Conservation (phyloP, 2,888 invertebrate species). For the Blomia tropicalis region DNA sequence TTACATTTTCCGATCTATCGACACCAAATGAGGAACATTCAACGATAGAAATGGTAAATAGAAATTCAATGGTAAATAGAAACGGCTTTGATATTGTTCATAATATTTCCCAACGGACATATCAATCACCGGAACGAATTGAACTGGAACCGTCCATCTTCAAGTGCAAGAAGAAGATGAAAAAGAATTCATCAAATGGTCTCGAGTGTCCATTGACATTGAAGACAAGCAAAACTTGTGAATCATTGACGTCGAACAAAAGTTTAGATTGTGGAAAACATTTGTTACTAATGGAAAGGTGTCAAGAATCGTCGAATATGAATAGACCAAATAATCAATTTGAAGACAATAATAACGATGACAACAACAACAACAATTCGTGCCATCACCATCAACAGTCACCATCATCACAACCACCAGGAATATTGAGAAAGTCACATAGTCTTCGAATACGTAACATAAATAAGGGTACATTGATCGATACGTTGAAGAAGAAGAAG, state of each 20-base stretch:
- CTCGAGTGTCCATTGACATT: background rate
- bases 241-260: background rate
- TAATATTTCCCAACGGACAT: background rate
- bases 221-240: background rate
- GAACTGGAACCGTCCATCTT: background rate
- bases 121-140: background rate
- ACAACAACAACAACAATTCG: background rate
- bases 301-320: background rate
- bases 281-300: too few species aligned
- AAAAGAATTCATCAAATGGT: background rate
- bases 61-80: too few species aligned
- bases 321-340: background rate
- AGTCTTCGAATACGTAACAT: conserved; percentile 6
- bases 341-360: background rate
- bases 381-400: background rate
- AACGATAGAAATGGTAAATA: background rate
- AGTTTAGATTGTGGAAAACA: background rate
- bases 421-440: conserved; percentile 10
- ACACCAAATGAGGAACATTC: background rate
- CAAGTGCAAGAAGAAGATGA: background rate
- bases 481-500: background rate
- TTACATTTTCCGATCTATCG: conserved; percentile 27
- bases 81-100: too few species aligned
- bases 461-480: background rate
- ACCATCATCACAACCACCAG: too few species aligned